Base-by-base conservation (phyloP, 2,797 vertebrate genomes). In the Bryconaethiops microstoma region DNA sequence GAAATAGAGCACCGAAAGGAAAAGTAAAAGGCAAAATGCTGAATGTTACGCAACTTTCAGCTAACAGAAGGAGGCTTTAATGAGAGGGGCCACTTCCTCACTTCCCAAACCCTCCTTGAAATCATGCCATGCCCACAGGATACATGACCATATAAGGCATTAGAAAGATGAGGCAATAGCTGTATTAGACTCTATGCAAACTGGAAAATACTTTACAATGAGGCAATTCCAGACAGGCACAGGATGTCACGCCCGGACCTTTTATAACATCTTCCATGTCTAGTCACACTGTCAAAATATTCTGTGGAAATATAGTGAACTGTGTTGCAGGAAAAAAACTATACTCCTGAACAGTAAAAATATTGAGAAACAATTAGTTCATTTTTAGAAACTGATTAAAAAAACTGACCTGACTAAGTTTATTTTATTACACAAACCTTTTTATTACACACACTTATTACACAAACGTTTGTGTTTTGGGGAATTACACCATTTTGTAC, bases 71-170 rank as follows among this genome's bases (percentile, higher is more conserved):
- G 39, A n/a, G 64, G 3, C 1, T 1, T 14, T 13, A 14, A 7
- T 0, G 29, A 39, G 25, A 63, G 4, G 16, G 1, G 7, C 7
- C 64, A 40, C 5, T 25, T 8, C 67, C 10, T 19, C 5, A 70
- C 13, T 60, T 45, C 13, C 72, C n/a, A 74, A 45, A 60, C 12
- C 6, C 35, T 42, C 52, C 54, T 4, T 25, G 1, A 55, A 39
- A 7, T 21, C 67, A 23, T 57, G 52, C 54, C 70, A 55, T 19
- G 16, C 69, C 69, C n/a, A 59, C 71, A 57, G 72, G 55, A 60
- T 40, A 25, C 19, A 42, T n/a, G 19, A 29, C 70, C 50, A 57
- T 55, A 73, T 40, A 73, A 12, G 70, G 70, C 17, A 7, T 35
- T 54, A 17, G 6, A 8, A 25, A 25, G 45, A 29, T 50, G n/a